Percentiles rank a stretch among this genome's conserved stretches.
Evolutionary conservation across 2,888 invertebrate species (phyloP).

Genomic region (Polyommatus iphigenia): DNA sequence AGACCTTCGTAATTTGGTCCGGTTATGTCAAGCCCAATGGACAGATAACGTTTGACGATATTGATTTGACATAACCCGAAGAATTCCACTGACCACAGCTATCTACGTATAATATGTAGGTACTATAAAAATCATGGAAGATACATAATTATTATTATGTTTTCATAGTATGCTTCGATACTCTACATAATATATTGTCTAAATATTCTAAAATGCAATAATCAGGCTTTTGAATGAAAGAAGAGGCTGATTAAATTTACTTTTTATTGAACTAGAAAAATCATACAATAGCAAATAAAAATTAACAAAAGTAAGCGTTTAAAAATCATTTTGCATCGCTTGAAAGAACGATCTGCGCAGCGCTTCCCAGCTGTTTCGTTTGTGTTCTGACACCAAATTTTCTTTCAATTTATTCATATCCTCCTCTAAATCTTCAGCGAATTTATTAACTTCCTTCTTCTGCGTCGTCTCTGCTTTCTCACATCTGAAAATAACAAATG

Average conservation of each 20-base stretch:
- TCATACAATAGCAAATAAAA: neutral
- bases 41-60: too few species aligned
- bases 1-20: too few species aligned
- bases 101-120: too few species aligned
- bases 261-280: neutral
- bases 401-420: slow-evolving; percentile 63
- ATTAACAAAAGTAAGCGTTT: slow-evolving; percentile 41
- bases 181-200: too few species aligned
- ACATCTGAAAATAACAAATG: slow-evolving; percentile 48
- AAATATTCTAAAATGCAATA: too few species aligned
- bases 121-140: too few species aligned
- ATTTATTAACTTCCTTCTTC: slow-evolving; percentile 55
- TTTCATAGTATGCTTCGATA: too few species aligned
- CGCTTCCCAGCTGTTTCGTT: slow-evolving; percentile 62
- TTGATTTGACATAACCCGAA: too few species aligned
- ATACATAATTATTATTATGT: too few species aligned
- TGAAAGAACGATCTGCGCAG: slow-evolving; percentile 61
- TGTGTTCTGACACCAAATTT: slow-evolving; percentile 63
- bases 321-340: slow-evolving; percentile 67
- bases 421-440: slow-evolving; percentile 62
- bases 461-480: slow-evolving; percentile 60
- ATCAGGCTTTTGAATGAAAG: too few species aligned
- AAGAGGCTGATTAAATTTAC: neutral
- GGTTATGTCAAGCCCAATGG: too few species aligned
- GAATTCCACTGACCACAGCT: too few species aligned